Evolutionary conservation across 1,140 invertebrate species (phyloP), one percentile per base, ranked within the genome.

Genomic region (Scaptodrosophila lebanonensis): DNA sequence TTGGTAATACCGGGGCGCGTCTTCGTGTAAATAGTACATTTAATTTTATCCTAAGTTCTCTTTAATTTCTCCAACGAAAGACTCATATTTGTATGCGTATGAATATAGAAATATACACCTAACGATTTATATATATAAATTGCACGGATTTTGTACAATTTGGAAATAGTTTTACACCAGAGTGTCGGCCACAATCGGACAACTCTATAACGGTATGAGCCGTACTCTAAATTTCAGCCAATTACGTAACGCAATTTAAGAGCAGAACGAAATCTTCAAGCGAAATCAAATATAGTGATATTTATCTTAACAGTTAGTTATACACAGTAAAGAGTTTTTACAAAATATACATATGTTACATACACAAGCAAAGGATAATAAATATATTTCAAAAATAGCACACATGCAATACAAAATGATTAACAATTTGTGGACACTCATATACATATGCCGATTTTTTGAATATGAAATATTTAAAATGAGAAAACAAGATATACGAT

Each of bases 251-350:
- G 8, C 8, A n/a, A n/a, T 33, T 33, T 43, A 29, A 59, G 22
- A 38, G 32, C 75, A 73, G 60, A 33, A 18, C 61, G 70, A 50
- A 65, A 66, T 71, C 66, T 65, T 75, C 56, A 63, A 67, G 50
- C 64, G 70, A 79, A 82, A 79, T 79, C 75, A 79, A 79, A 79
- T 82, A 82, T 79, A 79, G 75, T 79, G 75, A 79, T 79, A 79
- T 79, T 82, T 79, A 79, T 82, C 69, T 69, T 53, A 83, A 79
- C 52, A 45, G 48, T 52, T 75, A 73, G 8, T 33, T 33, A 33
- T 33, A 33, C 12, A 33, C 32, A 25, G 8, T 62, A 33, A 43
- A 36, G 48, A 54, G 51, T 61, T 58, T 58, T 58, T 51, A 48
- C 16, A 35, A 22, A 51, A 59, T 58, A 58, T 30, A 52, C 15